These are phyloP conservation scores for Sphaerophoria rueppellii DNA, from an alignment of 2,888 invertebrate species.

Conservation along the genomic window DNA sequence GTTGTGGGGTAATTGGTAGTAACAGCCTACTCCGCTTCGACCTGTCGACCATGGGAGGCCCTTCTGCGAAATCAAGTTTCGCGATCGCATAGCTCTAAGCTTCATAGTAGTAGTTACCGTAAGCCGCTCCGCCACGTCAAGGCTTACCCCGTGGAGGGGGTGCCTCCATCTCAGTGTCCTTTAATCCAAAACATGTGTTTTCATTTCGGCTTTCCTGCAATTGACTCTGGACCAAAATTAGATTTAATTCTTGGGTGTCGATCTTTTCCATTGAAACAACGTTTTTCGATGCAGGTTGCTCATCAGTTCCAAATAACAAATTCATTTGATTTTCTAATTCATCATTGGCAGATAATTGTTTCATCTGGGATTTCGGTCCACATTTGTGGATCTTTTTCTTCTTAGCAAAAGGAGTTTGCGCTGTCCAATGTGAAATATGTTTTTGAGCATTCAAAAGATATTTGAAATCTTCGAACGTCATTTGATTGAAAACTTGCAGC, in stretches of 20 bases:
- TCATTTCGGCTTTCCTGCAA: not conserved
- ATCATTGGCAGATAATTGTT: not conserved
- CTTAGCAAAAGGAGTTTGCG: not conserved
- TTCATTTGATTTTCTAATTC: not conserved
- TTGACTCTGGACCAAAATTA: not conserved
- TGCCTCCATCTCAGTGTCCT: too few species aligned
- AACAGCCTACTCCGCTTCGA: too few species aligned
- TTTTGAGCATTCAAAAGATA: slow-evolving; percentile 22
- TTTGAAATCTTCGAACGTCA: slow-evolving; percentile 56
- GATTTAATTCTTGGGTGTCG: slow-evolving; percentile 1
- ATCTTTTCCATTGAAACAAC: not conserved
- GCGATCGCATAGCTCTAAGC: too few species aligned
- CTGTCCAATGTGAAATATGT: not conserved
- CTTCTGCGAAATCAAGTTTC: too few species aligned
- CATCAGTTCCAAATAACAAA: not conserved
- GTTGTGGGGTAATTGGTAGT: too few species aligned
- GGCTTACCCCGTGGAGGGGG: too few species aligned
- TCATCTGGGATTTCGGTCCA: not conserved
- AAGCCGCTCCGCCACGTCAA: too few species aligned
- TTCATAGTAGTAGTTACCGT: too few species aligned
- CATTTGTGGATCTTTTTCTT: not conserved
- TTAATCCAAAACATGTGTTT: too few species aligned
- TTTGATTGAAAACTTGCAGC: slow-evolving; percentile 26
- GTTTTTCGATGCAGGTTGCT: not conserved
- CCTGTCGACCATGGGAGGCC: too few species aligned